phyloP scores from a whole-genome alignment of 2,888 invertebrate species.

The Melieria crassipennis region DNA sequence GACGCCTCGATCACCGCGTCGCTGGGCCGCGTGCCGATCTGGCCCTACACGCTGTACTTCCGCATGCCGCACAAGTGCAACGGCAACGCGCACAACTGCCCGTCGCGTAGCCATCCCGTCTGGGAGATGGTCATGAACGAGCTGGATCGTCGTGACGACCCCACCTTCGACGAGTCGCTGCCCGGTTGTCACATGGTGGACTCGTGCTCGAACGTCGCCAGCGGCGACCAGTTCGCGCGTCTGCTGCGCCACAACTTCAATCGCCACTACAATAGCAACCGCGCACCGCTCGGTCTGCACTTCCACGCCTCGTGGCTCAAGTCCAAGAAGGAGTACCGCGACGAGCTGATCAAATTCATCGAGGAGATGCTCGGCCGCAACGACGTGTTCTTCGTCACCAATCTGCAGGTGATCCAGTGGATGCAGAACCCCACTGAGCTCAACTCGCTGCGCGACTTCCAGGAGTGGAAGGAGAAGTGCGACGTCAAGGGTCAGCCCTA shows the following conservation, averaged over 20 bases:
- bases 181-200: conserved; percentile 96
- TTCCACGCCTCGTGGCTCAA: conserved; percentile 97
- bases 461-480: conserved; percentile 95
- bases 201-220: conserved; percentile 91
- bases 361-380: conserved; percentile 90
- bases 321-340: conserved; percentile 91
- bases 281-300: conserved; percentile 90
- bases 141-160: conserved; percentile 91
- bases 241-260: conserved; percentile 94
- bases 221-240: conserved; percentile 89
- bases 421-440: conserved; percentile 94
- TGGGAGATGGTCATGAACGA: conserved; percentile 99
- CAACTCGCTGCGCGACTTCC: conserved; percentile 87
- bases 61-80: conserved; percentile 96
- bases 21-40: conserved; percentile 87
- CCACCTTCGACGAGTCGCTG: conserved; percentile 90
- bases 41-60: conserved; percentile 98
- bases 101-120: conserved; percentile 88
- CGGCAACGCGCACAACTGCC: conserved; percentile 93
- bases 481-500: conserved; percentile 93
- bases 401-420: conserved; percentile 93
- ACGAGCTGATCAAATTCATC: conserved; percentile 90
- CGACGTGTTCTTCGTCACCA: conserved; percentile 93
- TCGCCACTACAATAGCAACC: conserved; percentile 91
- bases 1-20: conserved; percentile 95